Base-by-base conservation (phyloP, 2,113 vertebrate species). In the Eublepharis macularius region DNA sequence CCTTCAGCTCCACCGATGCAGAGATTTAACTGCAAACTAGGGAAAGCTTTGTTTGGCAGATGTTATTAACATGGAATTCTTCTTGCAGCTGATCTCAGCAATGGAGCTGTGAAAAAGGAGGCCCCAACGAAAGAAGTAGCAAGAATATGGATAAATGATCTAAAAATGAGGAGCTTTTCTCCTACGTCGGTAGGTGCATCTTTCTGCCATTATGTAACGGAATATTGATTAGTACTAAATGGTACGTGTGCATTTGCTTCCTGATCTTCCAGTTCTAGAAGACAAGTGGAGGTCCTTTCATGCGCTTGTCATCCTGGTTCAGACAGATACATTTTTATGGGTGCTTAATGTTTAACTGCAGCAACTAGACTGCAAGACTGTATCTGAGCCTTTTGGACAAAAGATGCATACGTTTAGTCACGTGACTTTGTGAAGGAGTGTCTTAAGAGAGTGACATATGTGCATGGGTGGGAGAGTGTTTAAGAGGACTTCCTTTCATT, bases 81-180 rank as follows among this genome's bases (percentile, higher is more conserved):
- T 43, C 76, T 94, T 96, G 70, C 90, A 99, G 99, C 96, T 83
- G 98, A 99, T 87, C 81, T 98, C 43, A 98, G 98, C 94, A 99
- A 99, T 90, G 99, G 99, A 77, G 93, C 96, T 36, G 94, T 98
- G 90, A 99, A 99, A 93, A 99, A 99, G 89, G 99, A 99, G 73
- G 95, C 97, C 54, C 94, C 97, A 29, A 97, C 96, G 80, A 99
- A 98, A 97, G 99, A 99, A 81, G 94, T 97, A n/a, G 92, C 98
- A 86, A 97, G 98, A 94, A 97, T 98, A 93, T 99, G 99, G 98
- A 96, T 98, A 87, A 98, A 98, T 43, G 98, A 98, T 88, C 89
- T 98, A 80, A 99, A 98, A 96, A 95, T 98, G 94, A 97, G 97
- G 73, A 98, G 97, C 91, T 98, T 98, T 91, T 97, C 98, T 26